phyloP scores from a whole-genome alignment of 2,797 vertebrate genomes.

The Danio kyathit region DNA sequence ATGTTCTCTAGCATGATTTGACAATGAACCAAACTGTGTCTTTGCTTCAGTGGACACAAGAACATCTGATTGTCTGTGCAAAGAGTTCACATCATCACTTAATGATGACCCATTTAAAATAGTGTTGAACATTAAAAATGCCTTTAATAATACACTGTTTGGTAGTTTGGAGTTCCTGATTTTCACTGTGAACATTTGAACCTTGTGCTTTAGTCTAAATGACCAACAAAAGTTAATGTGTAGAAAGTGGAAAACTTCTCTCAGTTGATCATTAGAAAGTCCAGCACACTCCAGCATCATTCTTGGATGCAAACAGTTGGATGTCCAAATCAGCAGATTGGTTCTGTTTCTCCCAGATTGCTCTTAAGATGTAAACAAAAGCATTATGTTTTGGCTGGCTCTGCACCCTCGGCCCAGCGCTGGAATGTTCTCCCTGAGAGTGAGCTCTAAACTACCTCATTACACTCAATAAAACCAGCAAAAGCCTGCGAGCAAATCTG shows the following conservation, averaged over 20 bases:
- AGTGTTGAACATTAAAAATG: neutral
- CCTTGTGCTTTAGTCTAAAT: neutral
- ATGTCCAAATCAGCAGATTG: constrained; percentile 40
- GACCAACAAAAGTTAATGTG: neutral
- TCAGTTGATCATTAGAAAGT: neutral
- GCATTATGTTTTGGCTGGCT: constrained; percentile 57
- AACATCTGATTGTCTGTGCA: neutral
- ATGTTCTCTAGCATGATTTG: neutral
- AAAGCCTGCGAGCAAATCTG: constrained; percentile 49
- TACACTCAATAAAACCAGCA: constrained; percentile 59
- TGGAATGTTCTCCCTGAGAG: constrained; percentile 63
- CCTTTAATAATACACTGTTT: neutral
- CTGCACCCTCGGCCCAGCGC: constrained; percentile 49
- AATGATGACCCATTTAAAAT: too few relatives aligned
- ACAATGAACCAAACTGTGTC: neutral
- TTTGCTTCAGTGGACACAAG: neutral
- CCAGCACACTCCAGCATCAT: constrained; percentile 4
- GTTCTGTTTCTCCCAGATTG: constrained; percentile 40
- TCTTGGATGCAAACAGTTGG: constrained; percentile 36
- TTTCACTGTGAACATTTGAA: constrained; percentile 10
- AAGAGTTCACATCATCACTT: neutral
- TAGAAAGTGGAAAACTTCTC: neutral
- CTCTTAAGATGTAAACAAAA: constrained; percentile 59
- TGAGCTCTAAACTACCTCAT: constrained; percentile 61
- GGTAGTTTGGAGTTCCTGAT: neutral